phyloP scores from a whole-genome alignment of 30 jellyfish, hydroid and myxozoan species.

The Clytia hemisphaerica region DNA sequence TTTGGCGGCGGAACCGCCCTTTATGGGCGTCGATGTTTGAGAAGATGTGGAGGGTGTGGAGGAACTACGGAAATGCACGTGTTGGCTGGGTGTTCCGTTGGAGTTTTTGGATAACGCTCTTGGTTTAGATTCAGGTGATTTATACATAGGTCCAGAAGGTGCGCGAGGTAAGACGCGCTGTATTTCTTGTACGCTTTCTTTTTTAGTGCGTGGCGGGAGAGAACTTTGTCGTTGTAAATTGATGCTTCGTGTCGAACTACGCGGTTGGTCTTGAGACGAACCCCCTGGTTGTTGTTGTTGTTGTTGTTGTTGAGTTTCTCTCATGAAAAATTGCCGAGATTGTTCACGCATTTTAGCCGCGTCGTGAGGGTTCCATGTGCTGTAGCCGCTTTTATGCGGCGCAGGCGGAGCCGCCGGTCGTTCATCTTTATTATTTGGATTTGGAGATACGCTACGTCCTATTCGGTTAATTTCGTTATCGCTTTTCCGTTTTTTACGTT shows the following conservation, averaged over 20 bases:
- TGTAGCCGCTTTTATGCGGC: slow-evolving; percentile 5
- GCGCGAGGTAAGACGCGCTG: background rate
- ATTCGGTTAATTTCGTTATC: background rate
- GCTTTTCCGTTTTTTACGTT: too few relatives aligned
- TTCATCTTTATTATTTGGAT: background rate
- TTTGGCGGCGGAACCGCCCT: background rate
- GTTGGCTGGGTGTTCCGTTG: background rate
- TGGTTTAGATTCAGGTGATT: slow-evolving; percentile 3
- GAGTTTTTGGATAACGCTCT: background rate
- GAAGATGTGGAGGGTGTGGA: too few relatives aligned
- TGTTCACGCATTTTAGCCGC: slow-evolving; percentile 41
- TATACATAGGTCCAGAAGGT: background rate
- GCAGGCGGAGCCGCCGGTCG: too few relatives aligned
- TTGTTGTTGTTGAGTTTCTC: too few relatives aligned
- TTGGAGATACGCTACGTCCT: background rate
- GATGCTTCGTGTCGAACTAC: slow-evolving; percentile 11
- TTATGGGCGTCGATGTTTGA: background rate
- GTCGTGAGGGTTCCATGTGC: slow-evolving; percentile 33
- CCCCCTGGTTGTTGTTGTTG: too few relatives aligned
- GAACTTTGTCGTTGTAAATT: slow-evolving; percentile 40
- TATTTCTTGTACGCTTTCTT: slow-evolving; percentile 16
- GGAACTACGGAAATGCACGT: background rate
- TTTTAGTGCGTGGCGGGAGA: slow-evolving; percentile 29
- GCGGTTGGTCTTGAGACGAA: background rate
- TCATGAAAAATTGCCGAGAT: slow-evolving; percentile 21